Conservation (phyloP, 1,140 invertebrate genomes). For the Lanistes nyassanus region DNA sequence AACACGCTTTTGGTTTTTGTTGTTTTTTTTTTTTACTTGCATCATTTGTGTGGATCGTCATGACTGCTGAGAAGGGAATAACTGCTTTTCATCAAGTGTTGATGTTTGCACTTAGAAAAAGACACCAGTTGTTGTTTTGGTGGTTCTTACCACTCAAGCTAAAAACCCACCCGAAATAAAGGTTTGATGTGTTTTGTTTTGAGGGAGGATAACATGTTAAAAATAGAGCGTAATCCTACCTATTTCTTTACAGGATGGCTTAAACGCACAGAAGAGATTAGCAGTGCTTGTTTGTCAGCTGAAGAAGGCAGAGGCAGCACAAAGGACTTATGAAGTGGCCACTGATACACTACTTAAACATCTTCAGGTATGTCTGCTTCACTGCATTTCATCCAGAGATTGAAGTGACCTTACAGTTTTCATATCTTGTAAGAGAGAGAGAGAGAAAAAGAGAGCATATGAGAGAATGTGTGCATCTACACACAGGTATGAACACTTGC, state of each 20-base stretch:
- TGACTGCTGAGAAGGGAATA: too few species aligned
- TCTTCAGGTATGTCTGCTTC: conserved; percentile 48
- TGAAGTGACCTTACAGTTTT: too few species aligned
- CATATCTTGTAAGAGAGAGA: too few species aligned
- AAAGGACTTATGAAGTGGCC: conserved; percentile 62
- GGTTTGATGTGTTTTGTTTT: too few species aligned
- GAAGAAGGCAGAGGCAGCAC: conserved; percentile 57
- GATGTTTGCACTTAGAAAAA: neutral
- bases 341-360: conserved; percentile 62
- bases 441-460: too few species aligned
- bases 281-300: conserved; percentile 60
- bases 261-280: conserved; percentile 49
- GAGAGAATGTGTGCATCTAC: too few species aligned
- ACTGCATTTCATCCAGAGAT: conserved; percentile 4
- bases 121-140: too few species aligned
- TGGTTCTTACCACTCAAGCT: too few species aligned
- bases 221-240: neutral
- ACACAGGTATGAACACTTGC: too few species aligned
- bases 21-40: neutral
- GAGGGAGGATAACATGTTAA: neutral
- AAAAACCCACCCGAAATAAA: too few species aligned
- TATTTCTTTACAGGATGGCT: conserved; percentile 37
- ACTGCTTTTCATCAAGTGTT: neutral
- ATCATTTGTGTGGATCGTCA: too few species aligned
- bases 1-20: neutral